phyloP scores from a whole-genome alignment of 1,140 invertebrate genomes.

The Epicauta chinensis region DNA sequence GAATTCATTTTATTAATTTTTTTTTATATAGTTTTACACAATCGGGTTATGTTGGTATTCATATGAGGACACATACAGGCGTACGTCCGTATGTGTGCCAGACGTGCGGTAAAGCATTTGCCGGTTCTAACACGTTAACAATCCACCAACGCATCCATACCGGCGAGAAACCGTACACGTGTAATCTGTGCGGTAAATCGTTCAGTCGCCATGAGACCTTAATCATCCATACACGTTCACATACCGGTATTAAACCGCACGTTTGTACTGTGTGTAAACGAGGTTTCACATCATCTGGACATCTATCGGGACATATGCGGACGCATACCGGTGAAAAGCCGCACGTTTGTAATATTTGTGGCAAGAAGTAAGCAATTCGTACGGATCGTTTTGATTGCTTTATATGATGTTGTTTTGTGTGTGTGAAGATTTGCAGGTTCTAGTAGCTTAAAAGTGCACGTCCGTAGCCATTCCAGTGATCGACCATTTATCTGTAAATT shows the following conservation, averaged over 20 bases:
- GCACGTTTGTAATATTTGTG: conserved; percentile 33
- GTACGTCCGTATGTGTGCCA: conserved; percentile 43
- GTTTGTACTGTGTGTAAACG: conserved; percentile 43
- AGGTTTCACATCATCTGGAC: conserved; percentile 37
- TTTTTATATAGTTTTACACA: conserved; percentile 41
- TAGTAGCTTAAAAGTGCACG: conserved; percentile 40
- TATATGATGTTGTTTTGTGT: conserved; percentile 10
- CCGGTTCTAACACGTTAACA: conserved; percentile 43
- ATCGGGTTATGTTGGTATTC: conserved; percentile 44
- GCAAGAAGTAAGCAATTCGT: conserved; percentile 32
- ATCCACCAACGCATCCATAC: conserved; percentile 57
- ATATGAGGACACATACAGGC: conserved; percentile 49
- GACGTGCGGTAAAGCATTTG: conserved; percentile 45
- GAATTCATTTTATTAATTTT: not conserved
- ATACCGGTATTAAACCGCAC: conserved; percentile 44
- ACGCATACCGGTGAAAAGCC: conserved; percentile 39
- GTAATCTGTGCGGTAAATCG: conserved; percentile 53
- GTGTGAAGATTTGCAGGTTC: conserved; percentile 37
- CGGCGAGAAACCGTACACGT: conserved; percentile 55
- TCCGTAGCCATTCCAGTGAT: conserved; percentile 49
- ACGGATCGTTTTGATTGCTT: not conserved
- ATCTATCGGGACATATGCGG: conserved; percentile 37
- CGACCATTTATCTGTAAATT: conserved; percentile 74
- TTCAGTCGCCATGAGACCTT: conserved; percentile 44
- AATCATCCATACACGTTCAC: conserved; percentile 42